Base-by-base conservation (phyloP, 1,140 invertebrate genomes). In the Drosophila pachea region DNA sequence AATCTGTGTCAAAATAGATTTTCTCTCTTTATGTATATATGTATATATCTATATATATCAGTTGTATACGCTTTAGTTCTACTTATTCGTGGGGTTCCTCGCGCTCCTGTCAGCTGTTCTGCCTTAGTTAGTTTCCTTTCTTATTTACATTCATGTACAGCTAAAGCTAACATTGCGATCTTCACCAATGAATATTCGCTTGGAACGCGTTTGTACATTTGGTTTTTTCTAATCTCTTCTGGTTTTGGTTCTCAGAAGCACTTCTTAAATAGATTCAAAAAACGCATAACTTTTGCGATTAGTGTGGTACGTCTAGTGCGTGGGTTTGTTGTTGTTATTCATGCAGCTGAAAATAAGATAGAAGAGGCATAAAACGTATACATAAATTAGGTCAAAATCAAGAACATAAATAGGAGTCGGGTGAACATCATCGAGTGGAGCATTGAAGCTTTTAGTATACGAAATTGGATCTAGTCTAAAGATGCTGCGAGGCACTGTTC, bases 261-360 rank as follows among this genome's bases (percentile, higher is more conserved):
- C 65, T 89, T 88, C 75, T 87, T 88, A 60, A 89, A 86, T 48
- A 89, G 72, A 76, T 86, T 87, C 49, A 89, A 73, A 82, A 89
- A 87, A 72, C 84, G 75, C 64, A 89, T 86, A 74, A 87, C 78
- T 76, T 82, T 87, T 69, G 73, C 68, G 68, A 87, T 83, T 62
- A 88, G 66, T 73, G 81, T 83, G 69, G 81, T 83, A 81, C 84
- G 84, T 89, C 84, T 79, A 83, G 81, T 77, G 84, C 87, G 87
- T 74, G 87, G 81, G 58, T 75, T 78, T 76, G 81, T 83, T 72
- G 83, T 86, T 88, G 84, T 87, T 89, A 89, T 88, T 89, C 87
- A 89, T 89, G 87, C 87, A 81, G 87, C 87, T 89, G 87, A 73
- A 89, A 88, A 67, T 73, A 78, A 76, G 63, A 86, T 48, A 68